Percentiles rank a stretch among this genome's conserved stretches.
Conservation (phyloP, 2,113 vertebrate species). For the Bothrops jararaca region DNA sequence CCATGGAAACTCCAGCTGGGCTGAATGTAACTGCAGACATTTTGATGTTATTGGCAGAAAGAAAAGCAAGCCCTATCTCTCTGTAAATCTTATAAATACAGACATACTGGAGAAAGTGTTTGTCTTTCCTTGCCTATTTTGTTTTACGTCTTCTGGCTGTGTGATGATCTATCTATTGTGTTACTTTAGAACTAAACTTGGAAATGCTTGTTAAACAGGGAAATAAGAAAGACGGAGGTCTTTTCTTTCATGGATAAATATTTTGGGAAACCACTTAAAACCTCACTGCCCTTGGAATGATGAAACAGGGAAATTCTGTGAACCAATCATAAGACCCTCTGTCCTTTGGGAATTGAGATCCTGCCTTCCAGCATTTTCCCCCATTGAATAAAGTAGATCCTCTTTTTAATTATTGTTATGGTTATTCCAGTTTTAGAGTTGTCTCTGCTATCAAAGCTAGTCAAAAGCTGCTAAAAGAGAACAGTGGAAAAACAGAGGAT, state of each 20-base stretch:
- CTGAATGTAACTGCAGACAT: background rate
- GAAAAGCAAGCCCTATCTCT: background rate
- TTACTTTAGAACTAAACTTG: background rate
- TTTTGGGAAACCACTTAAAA: background rate
- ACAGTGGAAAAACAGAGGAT: background rate
- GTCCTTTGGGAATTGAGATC: background rate
- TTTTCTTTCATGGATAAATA: background rate
- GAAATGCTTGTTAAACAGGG: background rate
- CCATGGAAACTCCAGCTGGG: background rate
- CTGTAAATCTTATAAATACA: background rate
- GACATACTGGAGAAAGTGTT: background rate
- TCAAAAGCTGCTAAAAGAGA: background rate
- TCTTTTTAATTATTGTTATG: slow-evolving; percentile 7
- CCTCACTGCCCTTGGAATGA: background rate
- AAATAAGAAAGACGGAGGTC: background rate
- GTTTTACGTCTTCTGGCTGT: background rate
- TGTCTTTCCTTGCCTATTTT: background rate
- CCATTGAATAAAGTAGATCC: background rate
- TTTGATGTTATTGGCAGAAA: background rate
- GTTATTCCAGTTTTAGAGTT: slow-evolving; percentile 6
- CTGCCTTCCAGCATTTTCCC: background rate
- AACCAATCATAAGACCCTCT: background rate
- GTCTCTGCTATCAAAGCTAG: background rate
- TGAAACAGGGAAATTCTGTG: background rate
- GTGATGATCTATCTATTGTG: background rate